phyloP scores from a whole-genome alignment of 1,140 invertebrate genomes.

The Bombus turneri region DNA sequence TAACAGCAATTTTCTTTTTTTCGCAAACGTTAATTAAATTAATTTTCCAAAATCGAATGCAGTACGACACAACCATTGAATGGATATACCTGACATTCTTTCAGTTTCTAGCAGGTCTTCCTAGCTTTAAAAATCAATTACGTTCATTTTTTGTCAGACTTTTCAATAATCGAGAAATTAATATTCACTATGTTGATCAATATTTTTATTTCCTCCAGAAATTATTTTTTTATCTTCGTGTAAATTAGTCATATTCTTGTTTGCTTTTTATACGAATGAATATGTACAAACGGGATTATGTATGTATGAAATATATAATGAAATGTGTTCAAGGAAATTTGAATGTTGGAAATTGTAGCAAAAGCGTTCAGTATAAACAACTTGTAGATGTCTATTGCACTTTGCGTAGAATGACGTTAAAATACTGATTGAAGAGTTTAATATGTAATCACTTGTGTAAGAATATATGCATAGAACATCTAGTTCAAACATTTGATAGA shows the following conservation, averaged over 20 bases:
- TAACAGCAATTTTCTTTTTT: background rate
- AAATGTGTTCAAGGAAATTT: background rate
- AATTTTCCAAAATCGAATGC: background rate
- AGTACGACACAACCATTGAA: background rate
- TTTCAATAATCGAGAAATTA: no score
- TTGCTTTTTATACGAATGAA: no score
- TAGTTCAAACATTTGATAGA: background rate
- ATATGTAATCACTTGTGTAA: background rate
- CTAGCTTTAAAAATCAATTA: background rate
- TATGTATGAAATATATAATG: no score
- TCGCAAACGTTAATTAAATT: background rate
- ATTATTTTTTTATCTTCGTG: no score
- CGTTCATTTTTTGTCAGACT: background rate
- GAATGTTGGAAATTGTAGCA: background rate
- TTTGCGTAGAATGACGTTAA: background rate
- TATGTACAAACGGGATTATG: no score
- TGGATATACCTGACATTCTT: background rate
- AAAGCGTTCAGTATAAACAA: background rate
- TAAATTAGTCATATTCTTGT: no score
- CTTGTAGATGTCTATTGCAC: no score
- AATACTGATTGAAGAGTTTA: background rate
- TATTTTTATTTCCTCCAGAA: no score
- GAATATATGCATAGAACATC: background rate
- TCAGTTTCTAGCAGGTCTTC: background rate
- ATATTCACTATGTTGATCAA: no score